phyloP scores from a whole-genome alignment of 2,888 invertebrate species.

The Aporophyla nigra region DNA sequence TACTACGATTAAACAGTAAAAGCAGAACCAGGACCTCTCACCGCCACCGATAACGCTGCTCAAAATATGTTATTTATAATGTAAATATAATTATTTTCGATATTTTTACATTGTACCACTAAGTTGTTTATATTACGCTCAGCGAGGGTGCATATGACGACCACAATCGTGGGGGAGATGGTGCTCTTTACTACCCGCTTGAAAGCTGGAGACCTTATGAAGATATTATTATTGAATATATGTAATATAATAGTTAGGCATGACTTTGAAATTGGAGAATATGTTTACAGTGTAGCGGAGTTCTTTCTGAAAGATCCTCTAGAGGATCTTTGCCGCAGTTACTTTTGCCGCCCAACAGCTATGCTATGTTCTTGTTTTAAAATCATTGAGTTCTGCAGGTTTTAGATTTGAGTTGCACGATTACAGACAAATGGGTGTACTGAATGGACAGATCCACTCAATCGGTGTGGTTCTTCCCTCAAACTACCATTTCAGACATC shows the following conservation, averaged over 20 bases:
- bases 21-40: background rate
- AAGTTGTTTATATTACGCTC: slow-evolving; percentile 47
- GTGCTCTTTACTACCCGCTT: background rate
- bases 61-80: background rate
- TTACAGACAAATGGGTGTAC: no score
- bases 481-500: no score
- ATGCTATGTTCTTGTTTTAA: no score
- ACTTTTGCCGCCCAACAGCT: no score
- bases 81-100: slow-evolving; percentile 29
- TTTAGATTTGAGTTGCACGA: no score
- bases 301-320: background rate
- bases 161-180: slow-evolving; percentile 46
- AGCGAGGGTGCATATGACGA: slow-evolving; percentile 38
- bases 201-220: slow-evolving; percentile 8
- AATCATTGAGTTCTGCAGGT: no score
- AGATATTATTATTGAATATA: background rate
- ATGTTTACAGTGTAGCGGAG: background rate
- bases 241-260: background rate
- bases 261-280: background rate
- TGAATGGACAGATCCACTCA: no score
- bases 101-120: slow-evolving; percentile 42
- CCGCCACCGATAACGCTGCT: background rate
- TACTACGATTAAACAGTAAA: no score
- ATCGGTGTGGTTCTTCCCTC: no score
- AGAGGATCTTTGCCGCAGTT: no score